Conservation (phyloP, 2,797 vertebrate species). For the Bufotes viridis region DNA sequence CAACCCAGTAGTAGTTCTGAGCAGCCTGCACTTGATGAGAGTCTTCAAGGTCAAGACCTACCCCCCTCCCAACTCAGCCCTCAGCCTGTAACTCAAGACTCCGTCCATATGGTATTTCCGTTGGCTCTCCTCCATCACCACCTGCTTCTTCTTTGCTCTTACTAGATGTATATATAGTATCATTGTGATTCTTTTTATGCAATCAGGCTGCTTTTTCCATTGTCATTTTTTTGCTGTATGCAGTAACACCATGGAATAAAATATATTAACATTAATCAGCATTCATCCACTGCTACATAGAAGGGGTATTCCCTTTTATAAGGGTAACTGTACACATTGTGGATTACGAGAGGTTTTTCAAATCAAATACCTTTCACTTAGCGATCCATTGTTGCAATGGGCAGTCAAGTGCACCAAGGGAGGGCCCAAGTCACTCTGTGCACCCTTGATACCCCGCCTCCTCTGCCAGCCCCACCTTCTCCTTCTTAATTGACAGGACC, state of each 20-base stretch:
- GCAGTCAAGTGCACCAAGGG: too few relatives aligned
- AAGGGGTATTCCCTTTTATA: too few relatives aligned
- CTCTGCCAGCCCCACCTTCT: too few relatives aligned
- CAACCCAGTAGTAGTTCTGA: conserved; percentile 38
- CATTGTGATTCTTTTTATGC: not conserved
- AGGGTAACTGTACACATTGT: too few relatives aligned
- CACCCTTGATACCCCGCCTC: too few relatives aligned
- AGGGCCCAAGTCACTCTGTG: too few relatives aligned
- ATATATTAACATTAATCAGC: not conserved
- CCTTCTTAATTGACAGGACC: too few relatives aligned
- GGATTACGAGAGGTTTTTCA: too few relatives aligned
- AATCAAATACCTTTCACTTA: too few relatives aligned
- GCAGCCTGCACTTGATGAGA: conserved; percentile 27
- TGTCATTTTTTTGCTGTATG: not conserved
- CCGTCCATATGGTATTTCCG: conserved; percentile 40
- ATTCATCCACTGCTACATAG: not conserved
- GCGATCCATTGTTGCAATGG: too few relatives aligned
- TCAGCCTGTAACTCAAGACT: conserved; percentile 51
- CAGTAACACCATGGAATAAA: conserved; percentile 35
- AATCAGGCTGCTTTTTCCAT: not conserved
- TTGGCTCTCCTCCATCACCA: conserved; percentile 10
- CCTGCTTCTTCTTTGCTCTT: conserved; percentile 4
- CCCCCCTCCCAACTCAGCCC: conserved; percentile 13
- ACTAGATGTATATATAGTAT: conserved; percentile 24
- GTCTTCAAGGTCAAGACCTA: conserved; percentile 25